Percentiles rank a stretch among this genome's conserved stretches.
Conservation (phyloP, 2,888 invertebrate genomes). For the Cerastis rubricosa region DNA sequence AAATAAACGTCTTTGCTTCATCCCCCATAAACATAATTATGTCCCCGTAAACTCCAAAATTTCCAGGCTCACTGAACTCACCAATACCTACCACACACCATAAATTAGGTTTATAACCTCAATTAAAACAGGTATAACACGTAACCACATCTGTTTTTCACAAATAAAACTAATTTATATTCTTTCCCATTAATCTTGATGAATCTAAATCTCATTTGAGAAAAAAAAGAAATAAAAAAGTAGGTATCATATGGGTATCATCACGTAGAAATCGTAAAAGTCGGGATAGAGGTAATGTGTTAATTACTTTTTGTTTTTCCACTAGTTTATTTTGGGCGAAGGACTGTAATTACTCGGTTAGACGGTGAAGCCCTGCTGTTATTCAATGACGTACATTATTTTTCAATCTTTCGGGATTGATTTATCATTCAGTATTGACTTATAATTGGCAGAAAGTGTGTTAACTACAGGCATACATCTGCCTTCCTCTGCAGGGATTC, state of each 20-base stretch:
- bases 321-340: conserved; percentile 7
- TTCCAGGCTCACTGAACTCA: background rate
- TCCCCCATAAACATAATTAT: background rate
- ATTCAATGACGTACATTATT: background rate
- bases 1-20: background rate
- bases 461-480: background rate
- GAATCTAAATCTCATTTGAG: conserved; percentile 39
- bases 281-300: conserved; percentile 16
- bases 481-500: background rate
- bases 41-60: background rate
- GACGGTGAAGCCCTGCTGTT: background rate
- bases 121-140: conserved; percentile 30
- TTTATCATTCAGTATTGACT: too few species aligned
- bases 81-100: background rate
- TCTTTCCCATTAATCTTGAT: conserved; percentile 39
- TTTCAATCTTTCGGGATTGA: background rate
- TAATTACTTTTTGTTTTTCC: conserved; percentile 21
- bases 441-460: background rate
- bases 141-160: conserved; percentile 10
- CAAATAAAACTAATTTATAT: conserved; percentile 40
- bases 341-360: too few species aligned
- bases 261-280: conserved; percentile 35
- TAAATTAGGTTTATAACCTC: conserved; percentile 45
- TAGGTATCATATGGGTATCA: conserved; percentile 18
- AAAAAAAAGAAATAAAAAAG: conserved; percentile 26